Conservation (phyloP, 2,797 vertebrate species). For the Gymnopithys bicolor region DNA sequence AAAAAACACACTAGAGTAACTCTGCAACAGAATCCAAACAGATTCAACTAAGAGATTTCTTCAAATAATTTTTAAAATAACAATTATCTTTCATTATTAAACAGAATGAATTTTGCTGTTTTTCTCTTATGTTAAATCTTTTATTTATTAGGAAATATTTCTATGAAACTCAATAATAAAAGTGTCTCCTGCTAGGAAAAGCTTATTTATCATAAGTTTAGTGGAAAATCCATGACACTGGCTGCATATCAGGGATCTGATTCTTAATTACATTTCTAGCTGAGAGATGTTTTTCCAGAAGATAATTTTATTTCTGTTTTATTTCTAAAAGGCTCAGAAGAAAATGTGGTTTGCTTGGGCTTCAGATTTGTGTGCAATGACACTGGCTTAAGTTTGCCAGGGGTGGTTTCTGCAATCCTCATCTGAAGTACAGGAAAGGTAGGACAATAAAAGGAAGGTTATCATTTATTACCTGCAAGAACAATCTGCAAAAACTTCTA, state of each 20-base stretch:
- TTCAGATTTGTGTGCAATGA: background rate
- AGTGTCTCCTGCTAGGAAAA: background rate
- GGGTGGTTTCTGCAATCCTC: background rate
- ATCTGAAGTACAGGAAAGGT: background rate
- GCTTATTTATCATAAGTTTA: background rate
- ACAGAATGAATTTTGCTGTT: background rate
- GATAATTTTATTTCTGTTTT: background rate
- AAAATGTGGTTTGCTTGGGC: background rate
- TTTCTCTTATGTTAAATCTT: background rate
- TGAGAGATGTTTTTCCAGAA: background rate
- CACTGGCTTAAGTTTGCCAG: background rate
- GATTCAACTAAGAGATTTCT: background rate
- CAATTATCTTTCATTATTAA: background rate
- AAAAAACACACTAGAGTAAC: background rate
- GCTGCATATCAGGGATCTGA: background rate
- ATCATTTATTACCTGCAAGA: background rate
- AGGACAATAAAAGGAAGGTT: background rate
- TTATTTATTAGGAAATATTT: background rate
- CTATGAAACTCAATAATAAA: background rate
- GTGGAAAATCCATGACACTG: background rate
- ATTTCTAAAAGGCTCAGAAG: background rate
- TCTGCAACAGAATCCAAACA: background rate
- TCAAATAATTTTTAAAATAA: background rate
- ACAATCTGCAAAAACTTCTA: background rate
- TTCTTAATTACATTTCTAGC: constrained; percentile 11